phyloP scores from a whole-genome alignment of 2,888 invertebrate species.

The Eucera pruinosa region DNA sequence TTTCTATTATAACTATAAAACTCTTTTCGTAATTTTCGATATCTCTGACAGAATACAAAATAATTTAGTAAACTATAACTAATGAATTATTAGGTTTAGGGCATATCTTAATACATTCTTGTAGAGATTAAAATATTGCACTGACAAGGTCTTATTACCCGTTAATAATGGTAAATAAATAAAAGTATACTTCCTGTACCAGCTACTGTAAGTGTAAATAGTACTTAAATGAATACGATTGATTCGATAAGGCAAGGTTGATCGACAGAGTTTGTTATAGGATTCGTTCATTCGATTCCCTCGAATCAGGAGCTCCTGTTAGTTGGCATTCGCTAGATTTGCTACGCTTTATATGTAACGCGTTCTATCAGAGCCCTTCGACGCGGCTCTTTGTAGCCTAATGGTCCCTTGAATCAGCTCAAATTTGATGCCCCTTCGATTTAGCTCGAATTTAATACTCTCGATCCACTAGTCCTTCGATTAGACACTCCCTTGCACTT shows the following conservation, averaged over 20 bases:
- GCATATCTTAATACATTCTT: too few species aligned
- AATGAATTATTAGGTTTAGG: too few species aligned
- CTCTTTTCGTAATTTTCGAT: too few species aligned
- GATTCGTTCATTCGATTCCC: background rate
- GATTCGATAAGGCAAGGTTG: constrained; percentile 9
- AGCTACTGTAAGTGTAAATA: background rate
- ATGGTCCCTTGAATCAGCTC: constrained; percentile 13
- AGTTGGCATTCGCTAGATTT: constrained; percentile 3
- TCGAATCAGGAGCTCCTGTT: background rate
- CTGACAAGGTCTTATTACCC: too few species aligned
- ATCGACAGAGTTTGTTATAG: background rate
- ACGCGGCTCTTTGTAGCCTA: background rate
- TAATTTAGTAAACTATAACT: too few species aligned
- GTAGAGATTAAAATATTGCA: too few species aligned
- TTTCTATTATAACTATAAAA: too few species aligned
- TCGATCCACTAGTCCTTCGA: background rate
- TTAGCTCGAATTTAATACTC: background rate
- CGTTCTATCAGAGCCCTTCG: background rate
- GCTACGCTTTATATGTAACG: background rate
- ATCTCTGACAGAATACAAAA: too few species aligned
- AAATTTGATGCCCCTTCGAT: background rate
- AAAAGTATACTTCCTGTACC: too few species aligned
- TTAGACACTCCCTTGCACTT: background rate
- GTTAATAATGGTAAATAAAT: too few species aligned
- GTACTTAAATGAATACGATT: constrained; percentile 1